A percentile compares a stretch with the other conserved stretches of the same genome.
phyloP scores from a whole-genome alignment of 2,797 vertebrate genomes.

The Choloepus didactylus region DNA sequence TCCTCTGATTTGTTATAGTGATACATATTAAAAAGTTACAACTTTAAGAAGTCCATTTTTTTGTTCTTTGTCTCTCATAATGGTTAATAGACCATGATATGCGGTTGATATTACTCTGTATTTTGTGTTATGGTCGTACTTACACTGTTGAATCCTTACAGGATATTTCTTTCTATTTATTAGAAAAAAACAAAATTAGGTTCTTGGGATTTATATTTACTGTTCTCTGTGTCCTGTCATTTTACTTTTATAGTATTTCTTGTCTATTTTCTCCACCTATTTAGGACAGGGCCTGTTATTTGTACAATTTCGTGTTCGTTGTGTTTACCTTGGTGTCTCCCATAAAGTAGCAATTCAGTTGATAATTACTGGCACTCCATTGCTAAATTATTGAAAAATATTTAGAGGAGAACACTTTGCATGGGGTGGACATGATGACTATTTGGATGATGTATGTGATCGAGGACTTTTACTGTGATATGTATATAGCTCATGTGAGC shows the following conservation, averaged over 20 bases:
- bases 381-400: conserved; percentile 32
- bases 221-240: background rate
- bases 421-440: background rate
- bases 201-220: background rate
- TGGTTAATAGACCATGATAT: background rate
- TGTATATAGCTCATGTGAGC: background rate
- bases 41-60: background rate
- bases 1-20: background rate
- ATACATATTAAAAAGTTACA: conserved; percentile 29
- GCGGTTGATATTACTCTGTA: background rate
- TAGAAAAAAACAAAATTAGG: background rate
- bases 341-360: background rate
- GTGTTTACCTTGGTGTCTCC: background rate
- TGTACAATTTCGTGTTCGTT: background rate
- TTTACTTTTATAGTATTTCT: conserved; percentile 11
- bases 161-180: background rate
- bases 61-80: background rate
- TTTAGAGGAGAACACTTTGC: background rate
- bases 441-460: background rate
- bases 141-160: background rate
- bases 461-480: background rate
- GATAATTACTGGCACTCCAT: background rate
- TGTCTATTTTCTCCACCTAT: background rate
- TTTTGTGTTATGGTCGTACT: background rate
- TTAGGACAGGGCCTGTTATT: background rate